Evolutionary conservation across 2,797 vertebrate genomes (phyloP).

Genomic region (Buceros bicornis): DNA sequence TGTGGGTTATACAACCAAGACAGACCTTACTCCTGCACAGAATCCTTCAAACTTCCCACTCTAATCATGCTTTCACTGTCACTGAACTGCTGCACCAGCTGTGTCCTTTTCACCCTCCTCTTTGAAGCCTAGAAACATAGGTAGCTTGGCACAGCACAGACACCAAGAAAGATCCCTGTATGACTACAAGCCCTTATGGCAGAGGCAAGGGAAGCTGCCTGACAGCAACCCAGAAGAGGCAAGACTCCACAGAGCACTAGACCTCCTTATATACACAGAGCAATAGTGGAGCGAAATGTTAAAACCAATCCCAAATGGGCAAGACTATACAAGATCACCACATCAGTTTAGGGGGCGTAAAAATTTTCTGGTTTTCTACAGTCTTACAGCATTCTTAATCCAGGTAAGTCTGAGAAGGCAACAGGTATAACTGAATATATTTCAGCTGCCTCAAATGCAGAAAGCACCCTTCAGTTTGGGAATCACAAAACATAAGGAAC

Average conservation of each 20-base stretch:
- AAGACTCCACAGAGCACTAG: not conserved
- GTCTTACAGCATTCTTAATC: not conserved
- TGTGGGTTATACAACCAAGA: not conserved
- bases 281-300: not conserved
- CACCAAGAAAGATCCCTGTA: not conserved
- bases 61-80: not conserved
- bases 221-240: not conserved
- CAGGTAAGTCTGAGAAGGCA: not conserved
- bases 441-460: not conserved
- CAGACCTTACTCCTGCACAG: not conserved
- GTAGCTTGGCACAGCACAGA: not conserved
- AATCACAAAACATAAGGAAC: not conserved
- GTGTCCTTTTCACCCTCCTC: not conserved
- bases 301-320: not conserved
- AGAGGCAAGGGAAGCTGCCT: not conserved
- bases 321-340: not conserved
- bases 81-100: not conserved
- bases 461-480: not conserved
- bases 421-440: not conserved
- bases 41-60: not conserved
- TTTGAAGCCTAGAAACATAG: not conserved
- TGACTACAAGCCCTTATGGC: not conserved
- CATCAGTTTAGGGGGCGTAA: not conserved
- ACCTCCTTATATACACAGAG: not conserved
- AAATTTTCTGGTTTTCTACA: rapidly evolving